A percentile compares a stretch with the other conserved stretches of the same genome.
Evolutionary conservation across 2,113 vertebrate species (phyloP).

Genomic region (Paraplagusia blochii): DNA sequence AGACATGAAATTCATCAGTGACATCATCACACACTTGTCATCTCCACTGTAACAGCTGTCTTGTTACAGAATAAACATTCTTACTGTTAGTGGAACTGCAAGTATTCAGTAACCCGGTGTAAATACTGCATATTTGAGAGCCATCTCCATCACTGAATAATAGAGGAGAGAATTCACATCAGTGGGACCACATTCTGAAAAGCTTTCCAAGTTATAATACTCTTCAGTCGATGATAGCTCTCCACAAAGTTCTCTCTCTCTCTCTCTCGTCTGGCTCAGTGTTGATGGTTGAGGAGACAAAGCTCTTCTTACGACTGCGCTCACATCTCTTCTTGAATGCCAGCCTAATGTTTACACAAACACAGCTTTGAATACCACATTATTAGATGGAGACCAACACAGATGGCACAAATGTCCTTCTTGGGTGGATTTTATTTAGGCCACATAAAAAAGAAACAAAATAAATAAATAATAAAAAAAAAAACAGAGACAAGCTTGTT

Average conservation of each 20-base stretch:
- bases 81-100: not conserved
- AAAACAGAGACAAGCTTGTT: conserved; percentile 40
- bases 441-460: conserved; percentile 12
- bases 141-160: conserved; percentile 49
- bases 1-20: too few species aligned
- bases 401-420: conserved; percentile 1
- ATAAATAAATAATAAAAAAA: conserved; percentile 22
- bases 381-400: conserved; percentile 15
- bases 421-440: conserved; percentile 12
- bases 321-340: conserved; percentile 30
- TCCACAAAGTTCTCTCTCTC: conserved; percentile 42
- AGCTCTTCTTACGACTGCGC: conserved; percentile 29
- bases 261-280: conserved; percentile 36
- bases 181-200: conserved; percentile 52
- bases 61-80: too few species aligned
- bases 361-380: conserved; percentile 11
- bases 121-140: conserved; percentile 27
- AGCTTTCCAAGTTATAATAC: conserved; percentile 55
- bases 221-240: conserved; percentile 49
- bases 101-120: conserved; percentile 27
- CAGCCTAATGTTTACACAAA: conserved; percentile 16
- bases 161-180: conserved; percentile 52
- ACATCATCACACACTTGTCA: too few species aligned
- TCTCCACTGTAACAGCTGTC: too few species aligned
- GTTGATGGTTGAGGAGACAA: conserved; percentile 43